phyloP scores from a whole-genome alignment of 2,888 invertebrate genomes.

The Molanna angustata region DNA sequence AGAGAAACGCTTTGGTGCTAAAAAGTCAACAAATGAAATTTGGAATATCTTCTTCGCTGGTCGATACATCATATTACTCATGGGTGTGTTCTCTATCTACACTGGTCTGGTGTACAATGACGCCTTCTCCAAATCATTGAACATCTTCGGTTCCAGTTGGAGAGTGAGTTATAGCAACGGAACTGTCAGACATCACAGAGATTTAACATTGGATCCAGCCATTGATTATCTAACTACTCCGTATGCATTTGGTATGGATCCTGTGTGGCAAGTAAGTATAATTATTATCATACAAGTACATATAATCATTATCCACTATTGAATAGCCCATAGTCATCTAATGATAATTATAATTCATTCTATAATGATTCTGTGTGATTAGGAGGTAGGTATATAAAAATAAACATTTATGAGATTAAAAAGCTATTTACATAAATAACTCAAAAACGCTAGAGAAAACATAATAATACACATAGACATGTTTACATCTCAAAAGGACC shows the following conservation, averaged over 20 bases:
- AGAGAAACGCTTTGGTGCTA: constrained; percentile 71
- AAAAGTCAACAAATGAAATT: constrained; percentile 64
- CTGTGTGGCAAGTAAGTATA: constrained; percentile 64
- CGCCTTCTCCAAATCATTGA: constrained; percentile 92
- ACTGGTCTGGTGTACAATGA: constrained; percentile 98
- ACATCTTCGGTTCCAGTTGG: constrained; percentile 94
- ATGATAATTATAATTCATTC: no score
- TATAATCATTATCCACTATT: no score
- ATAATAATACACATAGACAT: no score
- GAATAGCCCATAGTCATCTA: no score
- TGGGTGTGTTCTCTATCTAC: constrained; percentile 98
- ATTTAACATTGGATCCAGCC: constrained; percentile 66
- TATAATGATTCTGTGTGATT: no score
- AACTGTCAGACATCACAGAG: constrained; percentile 50
- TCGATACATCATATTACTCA: constrained; percentile 93
- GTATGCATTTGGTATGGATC: constrained; percentile 88
- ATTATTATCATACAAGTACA: no score
- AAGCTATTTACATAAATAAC: no score
- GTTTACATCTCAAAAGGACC: no score
- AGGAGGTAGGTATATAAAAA: no score
- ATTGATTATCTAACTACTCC: constrained; percentile 62
- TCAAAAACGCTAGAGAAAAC: no score
- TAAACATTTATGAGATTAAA: no score
- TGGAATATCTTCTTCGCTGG: constrained; percentile 98
- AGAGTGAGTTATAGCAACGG: constrained; percentile 56